Conservation (phyloP, 2,888 invertebrate genomes). For the Heliconius aoede region DNA sequence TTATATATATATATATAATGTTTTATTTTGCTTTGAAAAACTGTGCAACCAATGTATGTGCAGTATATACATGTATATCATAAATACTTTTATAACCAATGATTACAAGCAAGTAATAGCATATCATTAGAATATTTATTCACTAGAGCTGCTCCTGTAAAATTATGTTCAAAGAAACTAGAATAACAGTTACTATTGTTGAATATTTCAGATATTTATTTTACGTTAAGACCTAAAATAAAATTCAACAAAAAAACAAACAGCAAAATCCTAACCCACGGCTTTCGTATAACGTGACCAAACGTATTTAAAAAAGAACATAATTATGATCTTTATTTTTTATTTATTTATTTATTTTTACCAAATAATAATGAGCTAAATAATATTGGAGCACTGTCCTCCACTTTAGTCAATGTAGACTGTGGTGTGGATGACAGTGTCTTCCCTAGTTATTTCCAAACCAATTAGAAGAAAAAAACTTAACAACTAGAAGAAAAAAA, state of each 20-base stretch:
- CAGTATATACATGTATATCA: background rate
- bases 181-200: background rate
- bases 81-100: no score
- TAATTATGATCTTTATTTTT: no score
- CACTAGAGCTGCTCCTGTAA: background rate
- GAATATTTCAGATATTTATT: background rate
- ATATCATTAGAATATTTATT: background rate
- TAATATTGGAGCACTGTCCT: no score
- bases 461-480: no score
- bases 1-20: no score
- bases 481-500: no score
- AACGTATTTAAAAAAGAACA: background rate
- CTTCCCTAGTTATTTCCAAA: no score
- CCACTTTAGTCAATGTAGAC: no score
- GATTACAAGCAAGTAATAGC: no score
- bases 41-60: background rate
- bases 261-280: background rate
- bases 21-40: background rate
- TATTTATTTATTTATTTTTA: no score
- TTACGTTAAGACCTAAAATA: background rate
- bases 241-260: background rate
- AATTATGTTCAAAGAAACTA: background rate
- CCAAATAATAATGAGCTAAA: no score
- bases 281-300: background rate
- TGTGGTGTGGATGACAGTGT: no score